These are phyloP conservation scores for Cyphotilapia sp. DNA, from an alignment of 2,113 vertebrate species.

Conservation along the genomic window DNA sequence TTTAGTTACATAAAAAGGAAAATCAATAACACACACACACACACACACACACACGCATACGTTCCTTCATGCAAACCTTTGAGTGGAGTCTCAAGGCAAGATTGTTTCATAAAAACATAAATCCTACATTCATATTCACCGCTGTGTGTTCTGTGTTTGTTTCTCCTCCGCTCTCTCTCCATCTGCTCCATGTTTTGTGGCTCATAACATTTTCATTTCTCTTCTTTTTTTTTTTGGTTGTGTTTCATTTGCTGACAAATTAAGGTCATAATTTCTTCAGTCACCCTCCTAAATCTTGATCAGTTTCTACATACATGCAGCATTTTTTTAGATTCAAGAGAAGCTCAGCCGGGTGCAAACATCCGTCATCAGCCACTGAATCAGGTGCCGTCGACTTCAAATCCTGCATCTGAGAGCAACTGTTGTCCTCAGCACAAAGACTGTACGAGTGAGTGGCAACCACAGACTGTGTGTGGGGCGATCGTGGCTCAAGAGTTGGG, in stretches of 20 bases:
- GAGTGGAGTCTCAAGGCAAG: not conserved
- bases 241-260: not conserved
- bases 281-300: not conserved
- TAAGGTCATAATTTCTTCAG: not conserved
- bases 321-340: not conserved
- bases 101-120: not conserved
- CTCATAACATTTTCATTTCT: not conserved
- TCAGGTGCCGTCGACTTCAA: not conserved
- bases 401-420: not conserved
- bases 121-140: not conserved
- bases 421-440: not conserved
- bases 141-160: not conserved
- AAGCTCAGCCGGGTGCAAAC: not conserved
- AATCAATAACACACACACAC: not conserved
- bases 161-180: not conserved
- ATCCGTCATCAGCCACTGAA: not conserved
- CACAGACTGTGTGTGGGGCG: not conserved
- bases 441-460: not conserved
- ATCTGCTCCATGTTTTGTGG: not conserved
- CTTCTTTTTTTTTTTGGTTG: rapidly evolving
- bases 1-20: slow-evolving; percentile 35
- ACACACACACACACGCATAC: not conserved
- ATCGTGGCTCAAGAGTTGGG: too few species aligned
- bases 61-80: not conserved
- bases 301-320: not conserved